Base-by-base conservation (phyloP, 2,888 invertebrate species). In the Ophion ventricosus region DNA sequence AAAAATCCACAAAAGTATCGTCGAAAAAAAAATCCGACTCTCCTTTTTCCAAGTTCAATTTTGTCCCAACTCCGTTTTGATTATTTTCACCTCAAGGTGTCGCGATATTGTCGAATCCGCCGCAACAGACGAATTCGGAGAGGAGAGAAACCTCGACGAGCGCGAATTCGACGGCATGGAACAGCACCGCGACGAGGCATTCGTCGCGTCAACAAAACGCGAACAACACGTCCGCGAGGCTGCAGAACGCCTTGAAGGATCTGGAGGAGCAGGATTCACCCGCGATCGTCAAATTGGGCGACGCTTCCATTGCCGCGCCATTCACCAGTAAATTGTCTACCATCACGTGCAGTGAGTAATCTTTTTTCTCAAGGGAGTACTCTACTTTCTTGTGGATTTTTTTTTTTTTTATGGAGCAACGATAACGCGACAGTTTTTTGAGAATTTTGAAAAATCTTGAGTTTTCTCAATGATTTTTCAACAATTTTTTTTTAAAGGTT, bases 221-320 rank as follows among this genome's bases (percentile, higher is more conserved):
- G 4, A 92, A 91, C 82, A 90, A 90, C 75, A 89, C 93, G 1
- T 92, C 94, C 84, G 93, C 91, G 89, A 94, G 95, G 76, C 93
- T 96, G 49, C 96, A 97, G 86, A 95, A 96, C 89, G 95, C 97
- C 84, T 94, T 98, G 93, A 96, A 97, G 91, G 98, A 98, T 90
- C 93, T 98, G 86, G 98, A 98, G 87, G 98, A 98, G 82, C 96
- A 96, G 85, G 98, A 98, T 76, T 96, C 96, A 89, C 95, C 97
- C 1, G 97, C 97, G 88, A 95, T 99, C 67, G 99, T 99, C 0
- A 97, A 99, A 92, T 94, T 99, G 75, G 99, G 99, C 1, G 99
- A 99, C 94, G 99, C 99, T 2, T 99, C 98, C 89, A 99, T 99
- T 82, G 99, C 99, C 0, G 99, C 99, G 2, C 99, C 99, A 0